Evolutionary conservation across 2,797 vertebrate genomes (phyloP), one percentile per base, ranked within the genome.

Genomic region (Helarctos malayanus): DNA sequence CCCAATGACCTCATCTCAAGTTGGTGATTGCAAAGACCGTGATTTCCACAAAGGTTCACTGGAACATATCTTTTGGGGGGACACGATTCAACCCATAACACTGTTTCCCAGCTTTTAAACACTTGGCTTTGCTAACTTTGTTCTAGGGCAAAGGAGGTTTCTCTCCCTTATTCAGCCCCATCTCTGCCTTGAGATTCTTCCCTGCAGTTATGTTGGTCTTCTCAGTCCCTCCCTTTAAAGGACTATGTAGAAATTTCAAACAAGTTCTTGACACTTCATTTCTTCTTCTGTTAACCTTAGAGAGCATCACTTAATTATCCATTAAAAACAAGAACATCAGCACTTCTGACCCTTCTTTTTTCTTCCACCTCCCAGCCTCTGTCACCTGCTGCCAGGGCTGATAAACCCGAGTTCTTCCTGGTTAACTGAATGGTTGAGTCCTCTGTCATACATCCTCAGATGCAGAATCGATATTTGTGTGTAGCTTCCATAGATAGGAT

Each of bases 31-130:
- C 56, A 47, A 68, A 94, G 59, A 59, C 49, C 73, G 54, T 15
- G 0, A 91, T 95, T 96, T 81, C 82, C 45, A 47, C 71, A 69
- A 73, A 80, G 82, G 69, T 82, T 68, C 41, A 7, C 68, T 35
- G n/a, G n/a, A 71, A 65, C 4, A 1, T 79, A 27, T 41, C 81
- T 73, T 61, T 52, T 68, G 13, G 21, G 32, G 32, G 23, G 69
- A 45, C 27, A 41, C 38, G n/a, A 11, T 45, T 75, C 27, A 54
- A 25, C 45, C 88, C 14, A 0, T 15, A 18, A 9, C 21, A 14
- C 35, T 27, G 2, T 75, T 80, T 61, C 41, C 38, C 76, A 2
- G 29, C 78, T 76, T 45, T 21, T 61, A n/a, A 52, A 65, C 54
- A 5, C 59, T 57, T 25, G 92, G 47, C 45, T 63, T 38, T 69